phyloP scores from a whole-genome alignment of 1,140 invertebrate species.

The Cryptotermes secundus region DNA sequence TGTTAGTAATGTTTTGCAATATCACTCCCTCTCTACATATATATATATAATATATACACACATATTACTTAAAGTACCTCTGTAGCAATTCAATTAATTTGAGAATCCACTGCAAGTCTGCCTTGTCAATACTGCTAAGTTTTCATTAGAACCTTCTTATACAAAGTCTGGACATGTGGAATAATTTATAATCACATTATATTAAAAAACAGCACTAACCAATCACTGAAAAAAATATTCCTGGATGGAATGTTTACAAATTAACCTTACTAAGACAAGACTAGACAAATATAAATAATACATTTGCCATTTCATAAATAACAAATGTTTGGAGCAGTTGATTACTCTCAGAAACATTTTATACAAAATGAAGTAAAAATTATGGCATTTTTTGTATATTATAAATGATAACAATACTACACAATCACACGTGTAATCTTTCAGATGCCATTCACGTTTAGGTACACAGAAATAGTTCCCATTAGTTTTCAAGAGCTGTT shows the following conservation, averaged over 20 bases:
- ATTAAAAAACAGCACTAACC: neutral
- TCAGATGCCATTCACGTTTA: neutral
- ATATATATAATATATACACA: slow-evolving; percentile 9
- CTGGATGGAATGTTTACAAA: slow-evolving; percentile 11
- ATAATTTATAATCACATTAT: neutral
- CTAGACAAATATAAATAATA: slow-evolving; percentile 14
- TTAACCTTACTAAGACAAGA: neutral
- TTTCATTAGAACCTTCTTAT: neutral
- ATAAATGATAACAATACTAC: neutral
- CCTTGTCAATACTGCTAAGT: neutral
- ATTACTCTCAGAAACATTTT: neutral
- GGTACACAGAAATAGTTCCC: neutral
- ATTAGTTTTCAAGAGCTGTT: neutral
- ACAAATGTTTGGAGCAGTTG: neutral
- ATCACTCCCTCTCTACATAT: neutral
- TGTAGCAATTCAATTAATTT: neutral
- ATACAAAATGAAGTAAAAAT: slow-evolving; percentile 4
- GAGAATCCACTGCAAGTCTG: neutral
- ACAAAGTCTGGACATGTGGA: neutral
- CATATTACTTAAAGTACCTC: neutral
- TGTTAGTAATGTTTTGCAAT: neutral
- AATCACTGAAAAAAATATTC: neutral
- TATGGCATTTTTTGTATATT: neutral
- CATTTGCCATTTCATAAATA: neutral
- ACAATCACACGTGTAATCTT: neutral